These are phyloP conservation scores for Chaetophractus vellerosus DNA, from an alignment of 2,797 vertebrate species.

Conservation along the genomic window DNA sequence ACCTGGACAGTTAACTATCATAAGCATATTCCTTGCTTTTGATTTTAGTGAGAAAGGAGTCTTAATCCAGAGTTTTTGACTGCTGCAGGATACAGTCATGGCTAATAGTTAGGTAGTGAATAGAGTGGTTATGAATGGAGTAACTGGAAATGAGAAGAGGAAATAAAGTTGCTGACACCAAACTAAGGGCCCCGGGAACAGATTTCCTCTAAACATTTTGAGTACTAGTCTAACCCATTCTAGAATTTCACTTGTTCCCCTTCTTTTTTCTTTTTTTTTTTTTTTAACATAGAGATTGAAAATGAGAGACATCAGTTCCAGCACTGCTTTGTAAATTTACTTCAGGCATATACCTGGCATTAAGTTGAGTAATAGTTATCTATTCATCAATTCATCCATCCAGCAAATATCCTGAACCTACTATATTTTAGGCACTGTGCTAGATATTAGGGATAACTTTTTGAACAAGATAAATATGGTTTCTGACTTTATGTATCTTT, in stretches of 20 bases:
- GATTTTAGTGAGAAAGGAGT: not conserved
- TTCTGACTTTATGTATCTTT: not conserved
- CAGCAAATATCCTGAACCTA: not conserved
- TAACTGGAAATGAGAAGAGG: slow-evolving; percentile 62
- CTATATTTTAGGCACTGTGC: not conserved
- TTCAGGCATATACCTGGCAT: not conserved
- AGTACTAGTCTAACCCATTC: not conserved
- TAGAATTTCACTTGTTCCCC: slow-evolving; percentile 59
- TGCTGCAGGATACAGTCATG: not conserved
- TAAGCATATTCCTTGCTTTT: not conserved
- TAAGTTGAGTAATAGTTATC: not conserved
- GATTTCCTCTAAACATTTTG: slow-evolving; percentile 59
- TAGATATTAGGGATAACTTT: not conserved
- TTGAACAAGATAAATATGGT: not conserved
- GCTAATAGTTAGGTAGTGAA: not conserved
- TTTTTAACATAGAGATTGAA: not conserved
- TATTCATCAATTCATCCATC: not conserved
- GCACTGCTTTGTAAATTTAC: not conserved
- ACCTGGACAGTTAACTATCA: not conserved
- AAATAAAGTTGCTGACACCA: slow-evolving; percentile 66
- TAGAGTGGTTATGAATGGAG: slow-evolving; percentile 9
- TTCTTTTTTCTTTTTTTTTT: not conserved
- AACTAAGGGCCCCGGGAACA: not conserved
- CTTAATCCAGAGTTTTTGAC: not conserved
- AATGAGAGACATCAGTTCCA: not conserved